These are phyloP conservation scores for Microtus oregoni DNA, from an alignment of 2,113 vertebrate species.

Conservation along the genomic window DNA sequence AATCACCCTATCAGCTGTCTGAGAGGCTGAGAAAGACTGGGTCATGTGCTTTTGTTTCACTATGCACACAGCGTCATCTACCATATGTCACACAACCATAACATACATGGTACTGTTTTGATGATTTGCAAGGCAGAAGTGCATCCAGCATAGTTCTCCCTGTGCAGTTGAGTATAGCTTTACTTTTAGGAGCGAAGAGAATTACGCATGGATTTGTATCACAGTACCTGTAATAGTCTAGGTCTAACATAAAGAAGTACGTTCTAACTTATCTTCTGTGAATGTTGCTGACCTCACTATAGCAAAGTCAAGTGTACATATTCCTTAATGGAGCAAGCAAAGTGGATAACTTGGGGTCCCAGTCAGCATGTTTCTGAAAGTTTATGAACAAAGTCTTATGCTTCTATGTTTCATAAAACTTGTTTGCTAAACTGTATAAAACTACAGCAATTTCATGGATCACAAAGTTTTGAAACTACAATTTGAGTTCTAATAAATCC, in stretches of 20 bases:
- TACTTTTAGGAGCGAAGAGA: conserved; percentile 35
- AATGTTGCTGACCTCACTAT: conserved; percentile 47
- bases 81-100: not conserved
- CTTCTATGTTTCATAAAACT: not conserved
- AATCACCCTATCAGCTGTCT: not conserved
- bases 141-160: conserved; percentile 37
- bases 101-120: conserved; percentile 32
- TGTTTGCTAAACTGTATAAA: conserved; percentile 32
- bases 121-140: conserved; percentile 9
- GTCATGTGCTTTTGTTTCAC: conserved; percentile 4
- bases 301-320: conserved; percentile 33
- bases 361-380: not conserved
- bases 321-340: not conserved
- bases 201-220: conserved; percentile 23
- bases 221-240: conserved; percentile 5
- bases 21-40: conserved; percentile 10
- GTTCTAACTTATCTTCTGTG: conserved; percentile 34
- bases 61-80: not conserved
- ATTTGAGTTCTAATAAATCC: not conserved
- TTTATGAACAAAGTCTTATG: not conserved
- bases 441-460: not conserved
- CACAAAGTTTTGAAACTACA: conserved; percentile 19
- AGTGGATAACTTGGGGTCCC: not conserved
- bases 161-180: not conserved
- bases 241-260: conserved; percentile 59